Evolutionary conservation across 2,888 invertebrate species (phyloP), one percentile per base, ranked within the genome.

Genomic region (Chymomyza amoena): DNA sequence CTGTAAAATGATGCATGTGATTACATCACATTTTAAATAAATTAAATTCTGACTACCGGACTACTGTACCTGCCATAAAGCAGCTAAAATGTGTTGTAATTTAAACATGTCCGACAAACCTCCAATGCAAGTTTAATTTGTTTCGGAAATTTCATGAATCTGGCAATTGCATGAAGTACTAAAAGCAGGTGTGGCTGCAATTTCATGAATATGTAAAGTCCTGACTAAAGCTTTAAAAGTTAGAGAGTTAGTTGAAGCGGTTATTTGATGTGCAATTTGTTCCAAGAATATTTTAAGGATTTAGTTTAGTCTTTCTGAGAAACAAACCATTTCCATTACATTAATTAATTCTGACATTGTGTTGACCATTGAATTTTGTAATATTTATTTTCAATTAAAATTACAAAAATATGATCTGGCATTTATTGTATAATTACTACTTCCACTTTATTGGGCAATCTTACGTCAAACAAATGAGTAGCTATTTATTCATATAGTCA

Each of bases 61-160:
- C 13, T 2, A 45, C 39, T 13, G 39, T 45, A 13, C 13, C 5
- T 13, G 39, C 4, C 13, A 13, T 45, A 13, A 13, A 45, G 39
- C 39, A 45, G 13, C 13, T 45, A 45, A 45, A 45, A 2, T 45
- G 39, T 13, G 39, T 45, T 45, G 10, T 10, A 45, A 2, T 45
- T 45, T 45, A 45, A 45, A 32, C 32, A 1, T 32, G 9, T 32
- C 1, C 32, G 32, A 7, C 32, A 32, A 7, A 32, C 9, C 32
- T 32, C 2, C 63, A 75, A 78, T 84, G 68, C 72, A 78, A 68
- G 74, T 80, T 81, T 80, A 84, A 86, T 86, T 86, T 75, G 77
- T 81, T 73, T 72, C 63, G 68, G 73, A 73, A 74, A 69, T 78
- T 56, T 9, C 39, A 13, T 18, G 45, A 39, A 62, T 71, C 56